Evolutionary conservation across 1,140 invertebrate species (phyloP).

Genomic region (Sarcophaga peregrina): DNA sequence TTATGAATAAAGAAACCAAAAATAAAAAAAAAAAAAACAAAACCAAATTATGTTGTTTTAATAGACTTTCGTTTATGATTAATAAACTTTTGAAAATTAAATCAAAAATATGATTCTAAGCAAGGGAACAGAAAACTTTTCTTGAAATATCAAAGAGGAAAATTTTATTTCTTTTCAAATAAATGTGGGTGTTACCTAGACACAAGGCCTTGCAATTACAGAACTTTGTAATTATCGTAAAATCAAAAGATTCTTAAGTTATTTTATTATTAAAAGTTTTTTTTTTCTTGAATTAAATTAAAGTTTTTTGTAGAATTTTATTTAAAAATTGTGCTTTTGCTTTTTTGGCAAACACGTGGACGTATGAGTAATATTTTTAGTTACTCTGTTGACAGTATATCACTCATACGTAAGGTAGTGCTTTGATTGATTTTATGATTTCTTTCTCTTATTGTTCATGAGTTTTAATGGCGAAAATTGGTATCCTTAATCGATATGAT

Average conservation of each 20-base stretch:
- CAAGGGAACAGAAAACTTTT: not conserved
- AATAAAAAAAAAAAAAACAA: no score
- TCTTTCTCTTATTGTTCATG: no score
- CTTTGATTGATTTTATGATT: no score
- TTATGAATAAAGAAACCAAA: no score
- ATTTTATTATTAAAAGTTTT: not conserved
- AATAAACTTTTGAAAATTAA: slow-evolving; percentile 17
- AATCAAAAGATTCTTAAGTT: not conserved
- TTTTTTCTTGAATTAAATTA: not conserved
- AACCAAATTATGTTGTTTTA: slow-evolving; percentile 15
- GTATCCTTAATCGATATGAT: no score
- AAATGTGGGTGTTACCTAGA: not conserved
- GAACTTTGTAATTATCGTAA: slow-evolving; percentile 7
- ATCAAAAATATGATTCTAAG: not conserved
- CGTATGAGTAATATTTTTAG: no score
- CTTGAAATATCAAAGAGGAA: not conserved
- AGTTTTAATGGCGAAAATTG: no score
- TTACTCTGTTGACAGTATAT: no score
- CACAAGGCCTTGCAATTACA: not conserved
- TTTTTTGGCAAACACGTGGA: no score
- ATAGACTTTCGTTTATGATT: not conserved
- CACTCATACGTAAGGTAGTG: no score
- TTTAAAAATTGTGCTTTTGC: no score
- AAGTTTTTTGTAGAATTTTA: no score
- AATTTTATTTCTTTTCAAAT: not conserved